Percentiles rank a stretch among this genome's conserved stretches.
These are phyloP conservation scores for Ecdyonurus torrentis DNA, from an alignment of 2,888 invertebrate genomes.

Conservation along the genomic window DNA sequence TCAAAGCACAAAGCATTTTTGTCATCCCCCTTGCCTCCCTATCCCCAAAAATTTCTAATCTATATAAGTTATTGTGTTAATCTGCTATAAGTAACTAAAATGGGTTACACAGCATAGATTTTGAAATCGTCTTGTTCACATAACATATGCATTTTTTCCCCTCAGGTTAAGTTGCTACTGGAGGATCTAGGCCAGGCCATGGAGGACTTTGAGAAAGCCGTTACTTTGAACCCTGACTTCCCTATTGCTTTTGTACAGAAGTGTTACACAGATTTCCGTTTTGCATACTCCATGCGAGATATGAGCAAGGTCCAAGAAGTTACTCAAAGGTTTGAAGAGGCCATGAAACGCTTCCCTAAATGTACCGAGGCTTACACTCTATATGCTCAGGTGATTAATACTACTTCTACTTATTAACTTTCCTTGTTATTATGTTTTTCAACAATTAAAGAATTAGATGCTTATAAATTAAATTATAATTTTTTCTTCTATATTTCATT, in stretches of 20 bases:
- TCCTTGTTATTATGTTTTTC: background rate
- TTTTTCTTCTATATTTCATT: no score
- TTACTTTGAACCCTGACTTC: slow-evolving; percentile 65
- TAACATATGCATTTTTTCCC: no score
- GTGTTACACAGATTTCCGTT: slow-evolving; percentile 73
- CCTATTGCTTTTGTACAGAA: slow-evolving; percentile 79
- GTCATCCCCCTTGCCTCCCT: no score
- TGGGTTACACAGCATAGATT: no score
- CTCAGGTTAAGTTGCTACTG: slow-evolving; percentile 65
- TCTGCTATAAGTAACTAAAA: no score
- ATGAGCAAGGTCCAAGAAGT: slow-evolving; percentile 43
- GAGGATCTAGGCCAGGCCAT: slow-evolving; percentile 69
- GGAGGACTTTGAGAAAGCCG: slow-evolving; percentile 65
- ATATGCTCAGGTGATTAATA: slow-evolving; percentile 56
- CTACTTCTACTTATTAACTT: background rate
- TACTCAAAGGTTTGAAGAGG: slow-evolving; percentile 53
- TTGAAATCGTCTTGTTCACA: slow-evolving; percentile 8
- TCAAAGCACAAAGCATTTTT: no score
- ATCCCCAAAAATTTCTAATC: background rate
- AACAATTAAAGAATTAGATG: no score
- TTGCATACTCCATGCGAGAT: slow-evolving; percentile 43
- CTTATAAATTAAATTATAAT: no score
- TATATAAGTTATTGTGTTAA: background rate
- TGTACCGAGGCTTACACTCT: slow-evolving; percentile 77
- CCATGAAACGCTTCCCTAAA: slow-evolving; percentile 61